Conservation (phyloP, 2,797 vertebrate species). For the Sebastes nivosus region DNA sequence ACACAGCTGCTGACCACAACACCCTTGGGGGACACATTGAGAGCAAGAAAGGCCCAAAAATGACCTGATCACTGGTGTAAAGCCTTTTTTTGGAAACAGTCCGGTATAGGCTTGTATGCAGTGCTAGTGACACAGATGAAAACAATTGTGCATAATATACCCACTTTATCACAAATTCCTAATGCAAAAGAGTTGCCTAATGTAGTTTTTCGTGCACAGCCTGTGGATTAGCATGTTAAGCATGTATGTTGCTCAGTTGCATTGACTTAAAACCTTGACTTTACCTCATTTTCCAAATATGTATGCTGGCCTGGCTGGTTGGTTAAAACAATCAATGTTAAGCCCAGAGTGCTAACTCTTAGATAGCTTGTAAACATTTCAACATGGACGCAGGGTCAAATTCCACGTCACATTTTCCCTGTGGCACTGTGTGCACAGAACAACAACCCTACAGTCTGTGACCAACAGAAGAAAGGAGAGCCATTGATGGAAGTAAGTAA, state of each 20-base stretch:
- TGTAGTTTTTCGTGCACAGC: neutral
- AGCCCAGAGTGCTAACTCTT: neutral
- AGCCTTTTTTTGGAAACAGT: neutral
- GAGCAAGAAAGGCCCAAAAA: neutral
- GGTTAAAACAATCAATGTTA: slow-evolving; percentile 34
- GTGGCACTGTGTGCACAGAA: neutral
- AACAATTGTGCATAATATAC: neutral
- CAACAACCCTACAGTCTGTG: neutral
- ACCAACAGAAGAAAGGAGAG: neutral
- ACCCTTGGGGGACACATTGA: neutral
- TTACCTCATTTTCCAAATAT: neutral
- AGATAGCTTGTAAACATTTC: slow-evolving; percentile 59
- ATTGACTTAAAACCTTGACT: neutral
- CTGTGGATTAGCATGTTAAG: neutral
- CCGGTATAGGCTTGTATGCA: neutral
- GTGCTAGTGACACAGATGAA: neutral
- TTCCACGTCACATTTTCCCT: slow-evolving; percentile 47
- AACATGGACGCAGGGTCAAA: slow-evolving; percentile 66
- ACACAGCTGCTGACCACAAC: slow-evolving; percentile 1
- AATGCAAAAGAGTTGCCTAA: neutral
- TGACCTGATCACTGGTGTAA: neutral
- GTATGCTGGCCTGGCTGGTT: neutral
- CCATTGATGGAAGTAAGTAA: slow-evolving; percentile 35
- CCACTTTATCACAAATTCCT: neutral
- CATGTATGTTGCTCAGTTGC: neutral